phyloP scores from a whole-genome alignment of 2,797 vertebrate species.

The Ambastaia sidthimunki region DNA sequence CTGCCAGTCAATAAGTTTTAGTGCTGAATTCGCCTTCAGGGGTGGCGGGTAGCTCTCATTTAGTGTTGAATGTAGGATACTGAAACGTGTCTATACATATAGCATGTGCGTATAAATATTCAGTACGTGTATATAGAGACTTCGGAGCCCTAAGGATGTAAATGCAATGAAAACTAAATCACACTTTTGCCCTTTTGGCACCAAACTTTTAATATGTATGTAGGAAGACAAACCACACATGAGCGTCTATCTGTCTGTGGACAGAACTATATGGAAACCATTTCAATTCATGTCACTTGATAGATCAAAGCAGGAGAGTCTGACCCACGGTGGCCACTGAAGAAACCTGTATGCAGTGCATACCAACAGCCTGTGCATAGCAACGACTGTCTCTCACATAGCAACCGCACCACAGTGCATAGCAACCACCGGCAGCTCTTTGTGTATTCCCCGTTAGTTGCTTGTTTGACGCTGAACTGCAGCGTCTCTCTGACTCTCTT shows the following conservation, averaged over 20 bases:
- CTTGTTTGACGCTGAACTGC: constrained; percentile 38
- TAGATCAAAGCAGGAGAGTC: constrained; percentile 16
- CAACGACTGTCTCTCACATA: constrained; percentile 52
- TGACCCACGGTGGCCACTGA: constrained; percentile 25
- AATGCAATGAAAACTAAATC: constrained; percentile 11
- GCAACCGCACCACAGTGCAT: constrained; percentile 50
- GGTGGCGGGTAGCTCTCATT: constrained; percentile 55
- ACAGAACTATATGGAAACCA: constrained; percentile 25
- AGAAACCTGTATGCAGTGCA: constrained; percentile 34
- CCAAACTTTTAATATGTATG: not conserved
- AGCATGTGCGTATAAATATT: constrained; percentile 31
- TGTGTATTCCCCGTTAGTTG: constrained; percentile 46
- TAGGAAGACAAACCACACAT: constrained; percentile 2
- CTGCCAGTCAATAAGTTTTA: constrained; percentile 81
- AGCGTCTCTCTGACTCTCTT: constrained; percentile 52
- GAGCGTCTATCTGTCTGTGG: not conserved
- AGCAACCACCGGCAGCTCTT: constrained; percentile 60
- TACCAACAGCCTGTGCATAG: constrained; percentile 51
- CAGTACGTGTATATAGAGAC: not conserved
- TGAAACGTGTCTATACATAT: constrained; percentile 31
- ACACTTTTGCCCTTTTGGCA: not conserved
- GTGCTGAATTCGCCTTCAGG: constrained; percentile 68
- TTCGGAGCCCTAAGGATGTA: not conserved
- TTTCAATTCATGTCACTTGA: constrained; percentile 34
- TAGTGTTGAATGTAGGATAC: constrained; percentile 55